These are phyloP conservation scores for Anomalospiza imberbis DNA, from an alignment of 2,797 vertebrate genomes.

Conservation along the genomic window DNA sequence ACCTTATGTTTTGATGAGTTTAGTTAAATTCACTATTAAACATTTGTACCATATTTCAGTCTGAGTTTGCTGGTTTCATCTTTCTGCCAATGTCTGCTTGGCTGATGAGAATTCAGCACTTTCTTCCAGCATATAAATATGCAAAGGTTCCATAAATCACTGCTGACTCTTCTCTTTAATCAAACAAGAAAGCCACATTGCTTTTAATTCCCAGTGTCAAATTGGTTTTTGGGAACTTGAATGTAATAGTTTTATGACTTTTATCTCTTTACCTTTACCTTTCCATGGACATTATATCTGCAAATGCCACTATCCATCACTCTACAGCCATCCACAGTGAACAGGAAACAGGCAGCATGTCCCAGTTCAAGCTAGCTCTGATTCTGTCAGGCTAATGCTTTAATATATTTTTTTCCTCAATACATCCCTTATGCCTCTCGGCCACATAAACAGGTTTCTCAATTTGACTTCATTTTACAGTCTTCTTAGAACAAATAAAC, in stretches of 20 bases:
- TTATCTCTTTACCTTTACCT: neutral
- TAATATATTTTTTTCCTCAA: neutral
- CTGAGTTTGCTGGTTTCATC: slow-evolving; percentile 24
- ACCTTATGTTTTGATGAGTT: neutral
- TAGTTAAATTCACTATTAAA: neutral
- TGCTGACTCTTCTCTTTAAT: neutral
- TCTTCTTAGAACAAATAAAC: neutral
- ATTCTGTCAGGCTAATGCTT: neutral
- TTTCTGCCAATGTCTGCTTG: slow-evolving; percentile 38
- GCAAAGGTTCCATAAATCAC: neutral
- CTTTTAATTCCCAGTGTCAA: neutral
- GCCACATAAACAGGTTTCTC: neutral
- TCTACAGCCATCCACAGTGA: neutral
- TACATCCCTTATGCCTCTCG: neutral
- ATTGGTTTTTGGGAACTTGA: neutral
- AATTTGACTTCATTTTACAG: neutral
- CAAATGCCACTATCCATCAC: neutral
- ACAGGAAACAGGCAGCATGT: neutral
- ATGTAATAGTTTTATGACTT: neutral
- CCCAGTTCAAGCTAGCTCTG: neutral
- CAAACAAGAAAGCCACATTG: neutral
- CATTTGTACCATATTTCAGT: neutral
- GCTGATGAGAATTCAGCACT: neutral
- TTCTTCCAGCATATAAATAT: slow-evolving; percentile 11
- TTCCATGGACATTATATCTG: neutral